Base-by-base conservation (phyloP, 1,140 invertebrate genomes). In the Pararge aegeria region DNA sequence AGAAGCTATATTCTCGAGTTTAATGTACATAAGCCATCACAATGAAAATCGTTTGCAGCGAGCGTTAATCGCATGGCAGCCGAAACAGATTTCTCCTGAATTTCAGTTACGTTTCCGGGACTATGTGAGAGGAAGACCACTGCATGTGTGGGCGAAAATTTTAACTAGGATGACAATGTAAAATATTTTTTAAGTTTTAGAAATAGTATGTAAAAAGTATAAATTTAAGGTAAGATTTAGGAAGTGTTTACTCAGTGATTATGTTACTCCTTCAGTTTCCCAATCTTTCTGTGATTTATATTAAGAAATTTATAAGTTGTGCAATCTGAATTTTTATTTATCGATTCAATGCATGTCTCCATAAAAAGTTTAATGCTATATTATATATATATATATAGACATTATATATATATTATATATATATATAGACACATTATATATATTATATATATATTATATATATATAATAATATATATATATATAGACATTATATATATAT, bases 1-100 rank as follows among this genome's bases (percentile, higher is more conserved):
- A 65, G 87, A 90, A 76, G 86, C 82, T 1, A 73, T 87, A 30
- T 75, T 86, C 27, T 77, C 68, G 18, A 87, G 83, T 68, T 69
- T 91, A 49, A 68, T 85, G 34, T 83, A 72, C 50, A 78, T 90
- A 61, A 79, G 66, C 40, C 79, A 75, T 57, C 83, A 89, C 42
- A 80, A 82, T 48, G 70, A 73, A 46, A 34, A 63, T 15, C 50
- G 73, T 6, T 75, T 86, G 12, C 67, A 70, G 3, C 57, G 73
- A 46, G 65, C 67, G 2, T 54, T 90, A 19, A 27, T 86, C 0
- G 18, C 48, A 0, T 89, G 88, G 85, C 56, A 67, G 24, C 82
- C 85, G n/a, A 48, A 69, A 27, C 48, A 42, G 4, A 44, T 88
- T 1, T 83, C 85, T 0, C 15, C 63, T 4, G 79, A 85, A n/a